Percentiles rank a stretch among this genome's conserved stretches.
phyloP scores from a whole-genome alignment of 2,113 vertebrate genomes.

The Panurus biarmicus region DNA sequence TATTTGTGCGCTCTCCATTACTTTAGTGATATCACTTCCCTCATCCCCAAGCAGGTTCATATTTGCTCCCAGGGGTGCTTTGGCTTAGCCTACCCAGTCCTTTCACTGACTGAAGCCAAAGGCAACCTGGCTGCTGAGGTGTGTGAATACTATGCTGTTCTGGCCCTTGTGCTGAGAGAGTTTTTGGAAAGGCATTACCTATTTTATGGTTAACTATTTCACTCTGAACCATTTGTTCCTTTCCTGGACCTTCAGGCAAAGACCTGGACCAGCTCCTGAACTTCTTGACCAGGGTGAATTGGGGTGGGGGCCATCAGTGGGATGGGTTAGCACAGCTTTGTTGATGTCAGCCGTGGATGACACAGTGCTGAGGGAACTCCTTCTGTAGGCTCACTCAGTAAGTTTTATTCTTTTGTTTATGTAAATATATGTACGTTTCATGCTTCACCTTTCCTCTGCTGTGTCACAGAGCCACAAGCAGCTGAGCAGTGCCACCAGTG shows the following conservation, averaged over 20 bases:
- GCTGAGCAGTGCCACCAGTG: not conserved
- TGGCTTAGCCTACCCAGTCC: not conserved
- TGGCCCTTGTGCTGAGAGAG: not conserved
- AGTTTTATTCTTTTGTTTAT: not conserved
- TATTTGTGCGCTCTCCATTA: not conserved
- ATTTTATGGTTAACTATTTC: not conserved
- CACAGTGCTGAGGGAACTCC: rapidly evolving
- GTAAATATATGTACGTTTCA: not conserved
- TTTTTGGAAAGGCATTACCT: not conserved
- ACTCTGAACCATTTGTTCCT: not conserved
- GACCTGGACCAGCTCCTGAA: not conserved
- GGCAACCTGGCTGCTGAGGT: not conserved
- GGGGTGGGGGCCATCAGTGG: not conserved
- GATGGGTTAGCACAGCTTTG: rapidly evolving
- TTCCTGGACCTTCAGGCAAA: not conserved
- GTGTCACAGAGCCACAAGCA: not conserved
- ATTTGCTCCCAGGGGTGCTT: not conserved
- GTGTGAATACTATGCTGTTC: not conserved
- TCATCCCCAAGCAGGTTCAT: not conserved
- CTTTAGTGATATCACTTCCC: not conserved
- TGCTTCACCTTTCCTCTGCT: not conserved
- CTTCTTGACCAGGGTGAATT: not conserved
- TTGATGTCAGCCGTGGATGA: not conserved
- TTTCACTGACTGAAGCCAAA: not conserved
- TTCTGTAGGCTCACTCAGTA: not conserved